Evolutionary conservation across 2,888 invertebrate genomes (phyloP), one percentile per base, ranked within the genome.

Genomic region (Eristalinus sepulchralis): DNA sequence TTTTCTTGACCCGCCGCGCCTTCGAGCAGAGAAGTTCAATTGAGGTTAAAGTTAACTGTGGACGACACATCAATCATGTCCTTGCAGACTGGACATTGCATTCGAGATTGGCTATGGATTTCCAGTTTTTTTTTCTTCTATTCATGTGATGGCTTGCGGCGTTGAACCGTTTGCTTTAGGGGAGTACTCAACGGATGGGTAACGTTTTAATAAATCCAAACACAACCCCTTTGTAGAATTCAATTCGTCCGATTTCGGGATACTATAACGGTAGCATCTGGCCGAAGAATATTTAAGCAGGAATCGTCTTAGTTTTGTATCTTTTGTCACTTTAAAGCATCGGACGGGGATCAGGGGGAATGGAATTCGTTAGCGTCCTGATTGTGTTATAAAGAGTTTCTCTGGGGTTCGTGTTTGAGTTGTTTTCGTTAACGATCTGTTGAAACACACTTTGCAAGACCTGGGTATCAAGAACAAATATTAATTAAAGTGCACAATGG

Each of bases 1-100:
- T 67, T 75, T 68, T 34, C 62, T 75, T 83, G 75, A 86, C 73
- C 83, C 53, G 22, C 47, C 47, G 11, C 17, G 22, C 81, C 62
- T 20, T 62, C 67, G 55, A 62, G 22, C 3, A 33, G 22, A 73
- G 22, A 77, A 77, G 77, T 85, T 82, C 72, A 85, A 79, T 83
- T 75, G 78, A 79, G 83, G 78, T 86, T 83, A 79, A 75, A 79
- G 83, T 64, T 86, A 71, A 75, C 67, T 31, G 66, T 66, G 83
- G 83, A 76, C 75, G 70, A 60, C 47, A 47, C 47, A 83, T 83
- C 83, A 75, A 83, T 83, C 75, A 79, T 47, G 60, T 62, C 33
- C 10, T 33, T 53, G n/a, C 22, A 63, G 24, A 73, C 47, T 20
- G 55, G 70, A 73, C 66, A 70, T 55, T 66, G 70, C 71, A 80